phyloP scores from a whole-genome alignment of 2,113 vertebrate species.

The Trematocara marginatum region DNA sequence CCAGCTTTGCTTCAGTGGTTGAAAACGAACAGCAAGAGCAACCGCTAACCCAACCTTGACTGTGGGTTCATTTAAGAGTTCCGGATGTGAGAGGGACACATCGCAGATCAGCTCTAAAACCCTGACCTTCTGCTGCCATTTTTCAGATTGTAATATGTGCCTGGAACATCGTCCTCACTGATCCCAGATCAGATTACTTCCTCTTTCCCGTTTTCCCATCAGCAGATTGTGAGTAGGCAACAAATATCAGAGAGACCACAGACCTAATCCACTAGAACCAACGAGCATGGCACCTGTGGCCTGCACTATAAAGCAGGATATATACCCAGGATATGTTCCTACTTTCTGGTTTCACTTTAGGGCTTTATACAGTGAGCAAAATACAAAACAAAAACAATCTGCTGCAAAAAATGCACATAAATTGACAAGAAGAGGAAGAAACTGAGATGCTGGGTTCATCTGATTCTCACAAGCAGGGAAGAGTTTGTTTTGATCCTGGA shows the following conservation, averaged over 20 bases:
- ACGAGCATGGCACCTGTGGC: not conserved
- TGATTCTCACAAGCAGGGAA: not conserved
- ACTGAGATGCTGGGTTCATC: not conserved
- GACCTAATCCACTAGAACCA: not conserved
- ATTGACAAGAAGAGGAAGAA: not conserved
- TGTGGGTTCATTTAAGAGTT: not conserved
- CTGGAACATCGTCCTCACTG: not conserved
- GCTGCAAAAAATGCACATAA: not conserved
- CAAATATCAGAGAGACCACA: not conserved
- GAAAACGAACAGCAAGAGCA: not conserved
- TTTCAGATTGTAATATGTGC: not conserved
- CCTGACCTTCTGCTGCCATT: not conserved
- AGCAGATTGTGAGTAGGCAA: constrained; percentile 4
- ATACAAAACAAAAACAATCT: not conserved
- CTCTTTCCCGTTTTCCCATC: not conserved
- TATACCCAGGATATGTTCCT: not conserved
- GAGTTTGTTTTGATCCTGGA: not conserved
- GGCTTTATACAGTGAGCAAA: not conserved
- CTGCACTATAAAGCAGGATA: not conserved
- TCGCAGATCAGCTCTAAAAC: not conserved
- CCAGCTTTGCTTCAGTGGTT: not conserved
- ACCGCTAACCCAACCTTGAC: not conserved
- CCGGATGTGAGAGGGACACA: not conserved
- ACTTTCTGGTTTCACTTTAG: not conserved
- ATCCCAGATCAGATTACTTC: not conserved